Base-by-base conservation (phyloP, 2,888 invertebrate genomes). In the Hylaea fasciaria region DNA sequence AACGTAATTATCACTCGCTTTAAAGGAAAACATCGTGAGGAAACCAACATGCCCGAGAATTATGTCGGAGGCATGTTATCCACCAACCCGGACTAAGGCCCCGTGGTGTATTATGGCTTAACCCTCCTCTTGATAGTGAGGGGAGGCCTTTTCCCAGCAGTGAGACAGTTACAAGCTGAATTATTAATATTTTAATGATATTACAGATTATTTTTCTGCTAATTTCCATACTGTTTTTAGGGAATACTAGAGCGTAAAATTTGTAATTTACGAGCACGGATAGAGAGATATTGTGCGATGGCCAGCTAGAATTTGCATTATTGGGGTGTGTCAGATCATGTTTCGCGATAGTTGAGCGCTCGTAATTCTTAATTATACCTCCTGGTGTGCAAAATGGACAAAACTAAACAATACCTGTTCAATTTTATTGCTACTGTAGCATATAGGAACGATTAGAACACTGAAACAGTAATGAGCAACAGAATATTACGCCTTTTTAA, bases 221-320 rank as follows among this genome's bases (percentile, higher is more conserved):
- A 3, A 37, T 37, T 37, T 32, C 39, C 54, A 7, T 59, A 59
- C 59, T 59, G 62, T 43, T 2, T 35, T 43, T 29, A 39, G 17
- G 12, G 28, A 10, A 35, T 41, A 44, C 48, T 55, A 14, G 76
- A 76, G 74, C 74, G 79, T 86, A 83, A 85, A 85, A 83, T 85
- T 82, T 78, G 77, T 81, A 79, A 87, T 86, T 87, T 88, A 87
- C 82, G 72, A 74, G 70, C 64, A 67, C 65, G 69, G 67, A 74
- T 72, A 62, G 67, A 68, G 66, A 72, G 66, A 72, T 65, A 62
- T 47, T 60, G 55, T 54, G 68, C 57, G 69, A 71, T 75, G 68
- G 39, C 54, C 51, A 45, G 58, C 51, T 59, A 58, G 70, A 72
- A 74, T 79, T 75, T 76, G 68, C 75, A 73, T 71, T 73, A 71